Evolutionary conservation across 2,888 invertebrate species (phyloP).

Genomic region (Eupithecia subumbrata): DNA sequence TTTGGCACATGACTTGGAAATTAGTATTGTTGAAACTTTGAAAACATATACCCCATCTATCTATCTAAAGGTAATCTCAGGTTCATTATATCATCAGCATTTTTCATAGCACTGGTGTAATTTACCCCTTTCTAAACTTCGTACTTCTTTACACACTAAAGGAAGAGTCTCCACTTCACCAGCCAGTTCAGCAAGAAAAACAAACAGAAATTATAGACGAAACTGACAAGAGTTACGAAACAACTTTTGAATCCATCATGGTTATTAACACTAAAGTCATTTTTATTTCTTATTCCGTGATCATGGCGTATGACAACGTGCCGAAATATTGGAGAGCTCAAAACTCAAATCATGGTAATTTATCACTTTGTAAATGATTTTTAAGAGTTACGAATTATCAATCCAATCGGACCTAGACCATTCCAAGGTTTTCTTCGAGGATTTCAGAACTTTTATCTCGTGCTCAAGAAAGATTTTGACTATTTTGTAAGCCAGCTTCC

Average conservation of each 20-base stretch:
- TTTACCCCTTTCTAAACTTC: too few species aligned
- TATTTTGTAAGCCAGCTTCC: conserved; percentile 6
- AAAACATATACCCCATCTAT: neutral
- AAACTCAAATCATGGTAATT: too few species aligned
- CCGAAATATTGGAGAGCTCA: too few species aligned
- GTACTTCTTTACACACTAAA: too few species aligned
- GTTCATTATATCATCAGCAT: too few species aligned
- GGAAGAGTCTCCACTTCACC: neutral
- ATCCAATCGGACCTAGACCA: neutral
- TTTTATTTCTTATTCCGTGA: too few species aligned
- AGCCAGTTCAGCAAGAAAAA: neutral
- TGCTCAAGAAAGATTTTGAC: neutral
- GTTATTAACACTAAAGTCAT: too few species aligned
- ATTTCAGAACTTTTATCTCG: neutral
- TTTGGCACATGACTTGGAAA: neutral
- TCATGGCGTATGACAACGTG: too few species aligned
- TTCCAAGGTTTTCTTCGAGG: neutral
- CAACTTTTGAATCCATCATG: too few species aligned
- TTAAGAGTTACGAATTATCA: neutral
- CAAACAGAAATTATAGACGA: neutral
- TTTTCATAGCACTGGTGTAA: too few species aligned
- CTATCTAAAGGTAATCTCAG: too few species aligned
- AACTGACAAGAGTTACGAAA: neutral
- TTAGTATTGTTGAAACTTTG: neutral
- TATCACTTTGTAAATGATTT: too few species aligned